These are phyloP conservation scores for Caenorhabditis drosophilae DNA, from an alignment of 2,888 invertebrate genomes.

Conservation along the genomic window DNA sequence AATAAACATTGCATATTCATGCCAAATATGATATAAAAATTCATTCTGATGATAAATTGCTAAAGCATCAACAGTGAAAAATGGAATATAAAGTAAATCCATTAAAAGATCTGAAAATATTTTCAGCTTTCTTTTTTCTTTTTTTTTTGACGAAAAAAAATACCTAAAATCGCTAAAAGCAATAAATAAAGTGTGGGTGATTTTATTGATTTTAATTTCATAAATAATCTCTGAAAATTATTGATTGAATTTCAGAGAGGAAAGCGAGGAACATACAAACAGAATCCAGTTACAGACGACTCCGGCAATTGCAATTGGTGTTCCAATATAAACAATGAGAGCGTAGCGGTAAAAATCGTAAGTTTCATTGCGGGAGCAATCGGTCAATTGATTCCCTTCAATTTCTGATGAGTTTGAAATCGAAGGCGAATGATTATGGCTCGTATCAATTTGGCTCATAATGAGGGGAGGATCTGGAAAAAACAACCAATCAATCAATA, in stretches of 20 bases:
- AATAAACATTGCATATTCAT: slow-evolving; percentile 58
- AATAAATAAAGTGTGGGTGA: slow-evolving; percentile 57
- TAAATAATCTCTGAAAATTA: slow-evolving; percentile 52
- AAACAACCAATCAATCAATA: too few species aligned
- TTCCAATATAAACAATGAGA: slow-evolving; percentile 59
- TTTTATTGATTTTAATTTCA: slow-evolving; percentile 38
- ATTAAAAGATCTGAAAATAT: slow-evolving; percentile 56
- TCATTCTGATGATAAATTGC: slow-evolving; percentile 56
- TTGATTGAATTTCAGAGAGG: too few species aligned
- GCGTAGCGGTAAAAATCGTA: slow-evolving; percentile 58
- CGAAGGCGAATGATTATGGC: background rate
- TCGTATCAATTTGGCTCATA: background rate
- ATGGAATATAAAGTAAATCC: slow-evolving; percentile 63
- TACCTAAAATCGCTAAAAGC: slow-evolving; percentile 48
- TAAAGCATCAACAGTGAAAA: slow-evolving; percentile 62
- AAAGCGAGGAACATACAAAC: slow-evolving; percentile 55
- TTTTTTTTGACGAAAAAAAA: too few species aligned
- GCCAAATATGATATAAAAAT: slow-evolving; percentile 59
- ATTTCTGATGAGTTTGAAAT: slow-evolving; percentile 1
- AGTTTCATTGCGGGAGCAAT: slow-evolving; percentile 49
- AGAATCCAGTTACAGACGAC: slow-evolving; percentile 58
- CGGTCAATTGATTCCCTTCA: slow-evolving; percentile 1
- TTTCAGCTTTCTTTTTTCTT: too few species aligned
- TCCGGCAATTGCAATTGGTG: slow-evolving; percentile 58
- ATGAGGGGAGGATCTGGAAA: too few species aligned